Conservation (phyloP, 1,140 invertebrate species). For the Zelostemma sp. region DNA sequence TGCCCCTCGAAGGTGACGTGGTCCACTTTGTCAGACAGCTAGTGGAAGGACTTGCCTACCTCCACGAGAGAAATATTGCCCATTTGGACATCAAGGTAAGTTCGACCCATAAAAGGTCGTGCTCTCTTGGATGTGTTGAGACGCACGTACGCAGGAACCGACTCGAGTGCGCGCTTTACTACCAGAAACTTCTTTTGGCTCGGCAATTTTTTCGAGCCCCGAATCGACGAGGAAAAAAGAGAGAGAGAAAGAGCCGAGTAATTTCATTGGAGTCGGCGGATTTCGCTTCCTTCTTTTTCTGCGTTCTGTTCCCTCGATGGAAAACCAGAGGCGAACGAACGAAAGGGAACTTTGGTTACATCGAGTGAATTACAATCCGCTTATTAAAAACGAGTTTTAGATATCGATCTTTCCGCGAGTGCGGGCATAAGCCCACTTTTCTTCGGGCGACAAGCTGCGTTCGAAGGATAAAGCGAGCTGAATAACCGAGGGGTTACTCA, state of each 20-base stretch:
- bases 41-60: slow-evolving; percentile 78
- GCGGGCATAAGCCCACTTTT: slow-evolving; percentile 40
- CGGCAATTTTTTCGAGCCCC: too few species aligned
- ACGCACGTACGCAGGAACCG: slow-evolving; percentile 25
- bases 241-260: slow-evolving; percentile 16
- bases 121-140: slow-evolving; percentile 37
- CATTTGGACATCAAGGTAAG: slow-evolving; percentile 86
- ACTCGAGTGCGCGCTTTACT: slow-evolving; percentile 10
- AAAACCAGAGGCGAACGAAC: slow-evolving; percentile 7
- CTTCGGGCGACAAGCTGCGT: slow-evolving; percentile 27
- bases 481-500: too few species aligned
- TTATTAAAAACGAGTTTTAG: slow-evolving; percentile 46
- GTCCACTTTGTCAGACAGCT: slow-evolving; percentile 79
- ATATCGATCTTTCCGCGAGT: slow-evolving; percentile 40
- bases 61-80: slow-evolving; percentile 82
- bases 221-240: not conserved
- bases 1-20: slow-evolving; percentile 78
- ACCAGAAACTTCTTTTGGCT: slow-evolving; percentile 36
- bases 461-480: slow-evolving; percentile 36
- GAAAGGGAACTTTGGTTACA: slow-evolving; percentile 26
- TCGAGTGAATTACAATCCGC: slow-evolving; percentile 33
- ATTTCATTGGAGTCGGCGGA: too few species aligned
- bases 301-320: too few species aligned
- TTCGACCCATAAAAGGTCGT: slow-evolving; percentile 62
- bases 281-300: too few species aligned